phyloP scores from a whole-genome alignment of 2,888 invertebrate genomes.

The Cynaeus angustus region DNA sequence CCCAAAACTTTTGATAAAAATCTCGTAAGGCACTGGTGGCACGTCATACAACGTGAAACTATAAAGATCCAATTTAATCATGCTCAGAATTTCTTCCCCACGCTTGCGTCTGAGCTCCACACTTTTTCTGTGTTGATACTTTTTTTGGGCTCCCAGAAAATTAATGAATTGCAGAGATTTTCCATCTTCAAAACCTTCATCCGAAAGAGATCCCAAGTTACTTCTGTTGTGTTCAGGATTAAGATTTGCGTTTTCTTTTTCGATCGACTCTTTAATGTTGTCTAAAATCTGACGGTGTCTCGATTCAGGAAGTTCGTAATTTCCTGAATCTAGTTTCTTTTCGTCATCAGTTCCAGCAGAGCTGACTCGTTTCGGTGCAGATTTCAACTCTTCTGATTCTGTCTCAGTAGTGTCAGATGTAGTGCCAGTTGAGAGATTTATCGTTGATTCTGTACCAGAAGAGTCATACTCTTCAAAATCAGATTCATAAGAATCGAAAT shows the following conservation, averaged over 20 bases:
- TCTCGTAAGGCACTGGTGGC: conserved; percentile 82
- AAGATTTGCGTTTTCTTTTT: conserved; percentile 67
- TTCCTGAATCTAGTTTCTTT: conserved; percentile 76
- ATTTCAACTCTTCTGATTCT: conserved; percentile 40
- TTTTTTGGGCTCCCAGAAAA: conserved; percentile 67
- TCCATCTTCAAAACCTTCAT: conserved; percentile 76
- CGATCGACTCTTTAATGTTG: conserved; percentile 70
- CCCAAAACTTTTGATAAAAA: conserved; percentile 82
- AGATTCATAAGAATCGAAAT: conserved; percentile 76
- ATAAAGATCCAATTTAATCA: conserved; percentile 81
- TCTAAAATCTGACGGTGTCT: conserved; percentile 68
- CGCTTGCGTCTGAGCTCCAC: conserved; percentile 70
- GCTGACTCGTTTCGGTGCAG: conserved; percentile 52
- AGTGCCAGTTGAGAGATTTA: conserved; percentile 37
- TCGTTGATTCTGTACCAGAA: conserved; percentile 54
- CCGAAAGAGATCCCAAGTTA: conserved; percentile 70
- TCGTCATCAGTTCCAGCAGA: conserved; percentile 71
- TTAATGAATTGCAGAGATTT: conserved; percentile 70
- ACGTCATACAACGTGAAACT: conserved; percentile 80
- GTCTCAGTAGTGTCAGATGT: conserved; percentile 52
- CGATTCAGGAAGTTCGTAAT: conserved; percentile 72
- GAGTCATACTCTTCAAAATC: conserved; percentile 73
- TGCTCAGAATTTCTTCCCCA: conserved; percentile 77
- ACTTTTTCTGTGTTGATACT: conserved; percentile 67
- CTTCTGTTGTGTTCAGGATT: conserved; percentile 21